Base-by-base conservation (phyloP, 2,113 vertebrate species). In the Pangasianodon hypophthalmus region DNA sequence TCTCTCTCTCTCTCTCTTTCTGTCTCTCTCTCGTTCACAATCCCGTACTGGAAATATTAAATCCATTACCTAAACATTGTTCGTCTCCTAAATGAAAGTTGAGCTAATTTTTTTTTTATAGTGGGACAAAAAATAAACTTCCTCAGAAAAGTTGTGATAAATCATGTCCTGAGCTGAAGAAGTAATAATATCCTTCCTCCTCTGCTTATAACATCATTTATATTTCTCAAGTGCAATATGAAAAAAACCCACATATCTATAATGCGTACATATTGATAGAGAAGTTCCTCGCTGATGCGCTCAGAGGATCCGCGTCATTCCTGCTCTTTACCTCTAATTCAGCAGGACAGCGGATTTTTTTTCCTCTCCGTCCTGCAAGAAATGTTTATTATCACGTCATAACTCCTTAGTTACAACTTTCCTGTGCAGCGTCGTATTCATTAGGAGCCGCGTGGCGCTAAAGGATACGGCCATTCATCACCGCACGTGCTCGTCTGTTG, bases 341-440 rank as follows among this genome's bases (percentile, higher is more conserved):
- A 71, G 46, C 48, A 24, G 84, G 84, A 86, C 84, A 86, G 84
- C 8, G 19, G 7, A 13, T 6, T 8, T 6, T n/a, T 10, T 26
- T 37, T 75, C 44, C 75, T 26, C 44, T 79, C 75, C 24, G 75
- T 86, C 64, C 84, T 24, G 29, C 62, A 41, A 6, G 29, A 44
- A 41, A 71, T 71, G 84, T 86, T 86, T 69, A 86, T 86, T 71
- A 86, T 54, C 84, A 75, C 64, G 81, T 89, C 88, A 84, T 88
- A 44, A 69, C 62, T 84, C 77, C 80, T 52, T 52, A 50, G 44
- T 88, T 81, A 62, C 56, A 21, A 80, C 77, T 77, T 64, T 58
- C 46, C 75, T 16, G 24, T 32, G 41, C 84, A 26, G 85, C 71
- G 56, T 56, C 2, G 77, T 87, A 29, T 87, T 87, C 81, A 90